phyloP scores from a whole-genome alignment of 2,113 vertebrate species.

The Talpa occidentalis region DNA sequence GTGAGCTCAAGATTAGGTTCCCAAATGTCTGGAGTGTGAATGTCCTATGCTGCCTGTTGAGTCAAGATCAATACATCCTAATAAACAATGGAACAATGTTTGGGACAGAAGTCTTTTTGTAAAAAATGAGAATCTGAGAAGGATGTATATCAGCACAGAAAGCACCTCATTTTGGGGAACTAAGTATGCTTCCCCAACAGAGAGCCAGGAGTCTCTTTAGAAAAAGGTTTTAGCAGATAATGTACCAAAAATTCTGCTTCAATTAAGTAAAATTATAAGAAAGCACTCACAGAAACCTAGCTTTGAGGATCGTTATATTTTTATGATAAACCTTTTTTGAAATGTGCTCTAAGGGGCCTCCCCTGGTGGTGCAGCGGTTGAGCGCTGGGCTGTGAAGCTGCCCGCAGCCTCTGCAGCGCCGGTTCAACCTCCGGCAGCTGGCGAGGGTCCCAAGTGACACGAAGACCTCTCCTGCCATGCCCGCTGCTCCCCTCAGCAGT shows the following conservation, averaged over 20 bases:
- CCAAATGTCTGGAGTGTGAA: not conserved
- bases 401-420: too few species aligned
- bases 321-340: not conserved
- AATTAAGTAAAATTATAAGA: not conserved
- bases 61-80: not conserved
- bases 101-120: not conserved
- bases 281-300: not conserved
- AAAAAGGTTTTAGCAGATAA: conserved; percentile 9
- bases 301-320: not conserved
- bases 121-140: not conserved
- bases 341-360: not conserved
- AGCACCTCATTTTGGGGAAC: not conserved
- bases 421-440: too few species aligned
- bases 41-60: not conserved
- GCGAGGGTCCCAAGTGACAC: too few species aligned
- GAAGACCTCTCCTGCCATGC: too few species aligned
- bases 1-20: not conserved
- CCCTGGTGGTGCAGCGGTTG: too few species aligned
- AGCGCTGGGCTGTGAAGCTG: too few species aligned
- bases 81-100: not conserved
- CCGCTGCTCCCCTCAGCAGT: too few species aligned
- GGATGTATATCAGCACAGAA: not conserved
- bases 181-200: not conserved
- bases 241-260: not conserved
- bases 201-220: not conserved